phyloP scores from a whole-genome alignment of 2,888 invertebrate genomes.

The Leucophenga montana region DNA sequence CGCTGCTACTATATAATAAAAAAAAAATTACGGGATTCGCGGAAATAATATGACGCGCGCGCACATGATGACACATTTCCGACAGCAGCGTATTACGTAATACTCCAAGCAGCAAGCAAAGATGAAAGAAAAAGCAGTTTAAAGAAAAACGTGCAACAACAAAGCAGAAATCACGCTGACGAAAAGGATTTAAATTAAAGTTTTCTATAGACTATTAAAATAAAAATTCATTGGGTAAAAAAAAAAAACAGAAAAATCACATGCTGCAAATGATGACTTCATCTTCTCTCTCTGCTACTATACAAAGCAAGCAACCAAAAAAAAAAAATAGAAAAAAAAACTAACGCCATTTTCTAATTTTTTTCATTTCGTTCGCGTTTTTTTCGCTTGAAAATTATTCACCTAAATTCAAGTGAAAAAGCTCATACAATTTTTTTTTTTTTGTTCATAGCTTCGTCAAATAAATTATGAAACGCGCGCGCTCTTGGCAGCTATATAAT shows the following conservation, averaged over 20 bases:
- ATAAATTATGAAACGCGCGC: constrained; percentile 33
- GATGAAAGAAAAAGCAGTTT: constrained; percentile 29
- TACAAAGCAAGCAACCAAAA: background rate
- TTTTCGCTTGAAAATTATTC: background rate
- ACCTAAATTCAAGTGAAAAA: constrained; percentile 46
- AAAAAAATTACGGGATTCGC: background rate
- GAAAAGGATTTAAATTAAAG: background rate
- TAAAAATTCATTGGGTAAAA: no score
- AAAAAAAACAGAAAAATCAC: background rate
- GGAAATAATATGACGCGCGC: background rate
- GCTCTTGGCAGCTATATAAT: background rate
- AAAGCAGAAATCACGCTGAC: no score
- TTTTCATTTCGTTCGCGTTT: background rate
- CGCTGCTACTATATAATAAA: no score
- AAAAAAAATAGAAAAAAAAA: background rate
- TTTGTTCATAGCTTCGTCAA: constrained; percentile 55
- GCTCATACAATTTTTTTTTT: constrained; percentile 18
- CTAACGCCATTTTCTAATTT: constrained; percentile 19
- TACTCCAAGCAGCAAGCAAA: constrained; percentile 42
- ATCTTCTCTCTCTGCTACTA: background rate
- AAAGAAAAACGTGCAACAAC: background rate
- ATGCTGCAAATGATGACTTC: background rate
- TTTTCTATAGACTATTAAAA: background rate
- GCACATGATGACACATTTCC: constrained; percentile 61
- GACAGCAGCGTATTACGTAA: constrained; percentile 59